Evolutionary conservation across 1,140 invertebrate genomes (phyloP), one percentile per base, ranked within the genome.

Genomic region (Theocolax elegans): DNA sequence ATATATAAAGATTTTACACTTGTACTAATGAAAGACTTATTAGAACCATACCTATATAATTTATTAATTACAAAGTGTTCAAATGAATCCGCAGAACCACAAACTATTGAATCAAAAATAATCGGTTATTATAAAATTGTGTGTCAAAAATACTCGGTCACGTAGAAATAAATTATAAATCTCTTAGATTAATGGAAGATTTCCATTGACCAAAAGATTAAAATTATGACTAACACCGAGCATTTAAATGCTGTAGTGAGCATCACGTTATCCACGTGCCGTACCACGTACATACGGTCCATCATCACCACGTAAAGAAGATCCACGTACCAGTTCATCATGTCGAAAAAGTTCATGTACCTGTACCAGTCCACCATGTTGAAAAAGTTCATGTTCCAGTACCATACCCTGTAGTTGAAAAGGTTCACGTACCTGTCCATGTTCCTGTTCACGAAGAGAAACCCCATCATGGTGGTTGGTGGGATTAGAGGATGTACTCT

Each of bases 221-320:
- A n/a, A n/a, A n/a, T n/a, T n/a, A n/a, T n/a, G n/a, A n/a, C n/a
- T n/a, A n/a, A n/a, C n/a, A n/a, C n/a, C n/a, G n/a, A n/a, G n/a
- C n/a, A n/a, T n/a, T n/a, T n/a, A n/a, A n/a, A n/a, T n/a, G n/a
- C n/a, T n/a, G n/a, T 80, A 90, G 89, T 79, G 86, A 87, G 73
- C 89, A 90, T 70, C 81, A 88, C 40, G 82, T 87, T 0, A 87
- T 91, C 67, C 89, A 90, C 75, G 89, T 90, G 15, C 90, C 90
- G 10, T 90, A 90, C 77, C 85, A 90, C 27, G 87, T 90, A 7
- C 90, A 90, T 74, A 90, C 88, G n/a, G 86, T 90, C 4, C 90
- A 91, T 76, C 90, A 91, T 78, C 88, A 90, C 77, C 89, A 90
- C 75, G 85, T 89, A 29, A 86, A 90, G 77, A 90, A 91, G 76